Evolutionary conservation across 53 echinoderm and acorn worm species (phyloP).

Genomic region (Echinarachnius parma): DNA sequence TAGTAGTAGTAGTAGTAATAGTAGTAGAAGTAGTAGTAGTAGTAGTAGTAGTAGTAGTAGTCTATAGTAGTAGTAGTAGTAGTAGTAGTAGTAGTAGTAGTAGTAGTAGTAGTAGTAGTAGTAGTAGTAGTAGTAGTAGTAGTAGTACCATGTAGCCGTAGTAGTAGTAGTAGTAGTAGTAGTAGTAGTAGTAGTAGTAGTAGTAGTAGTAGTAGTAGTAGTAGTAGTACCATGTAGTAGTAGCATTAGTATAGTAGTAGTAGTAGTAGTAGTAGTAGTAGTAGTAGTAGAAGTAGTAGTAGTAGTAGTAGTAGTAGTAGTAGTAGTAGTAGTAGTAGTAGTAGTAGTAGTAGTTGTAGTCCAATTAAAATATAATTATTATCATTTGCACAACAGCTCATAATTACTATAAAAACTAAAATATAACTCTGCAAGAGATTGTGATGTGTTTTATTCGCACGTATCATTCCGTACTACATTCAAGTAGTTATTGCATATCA

Average conservation of each 20-base stretch:
- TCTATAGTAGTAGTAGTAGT: slow-evolving; percentile 12
- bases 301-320: slow-evolving; percentile 6
- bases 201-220: neutral
- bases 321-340: slow-evolving; percentile 11
- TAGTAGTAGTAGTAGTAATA: slow-evolving; percentile 6
- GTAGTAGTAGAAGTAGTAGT: slow-evolving; percentile 1
- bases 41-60: slow-evolving; percentile 16
- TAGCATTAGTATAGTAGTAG: neutral
- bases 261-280: neutral
- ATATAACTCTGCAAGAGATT: no score
- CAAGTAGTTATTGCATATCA: no score
- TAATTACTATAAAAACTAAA: no score
- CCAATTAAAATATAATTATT: no score
- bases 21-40: slow-evolving; percentile 8
- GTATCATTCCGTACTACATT: no score
- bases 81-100: slow-evolving; percentile 2
- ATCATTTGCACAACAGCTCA: no score
- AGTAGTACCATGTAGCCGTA: neutral
- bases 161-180: slow-evolving; percentile 10
- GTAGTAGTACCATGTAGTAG: neutral
- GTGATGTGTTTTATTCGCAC: no score
- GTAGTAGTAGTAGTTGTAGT: slow-evolving; percentile 8
- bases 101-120: slow-evolving; percentile 5
- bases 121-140: slow-evolving; percentile 16
- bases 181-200: neutral